Conservation (phyloP, 2,113 vertebrate genomes). For the Ctenomys sociabilis region DNA sequence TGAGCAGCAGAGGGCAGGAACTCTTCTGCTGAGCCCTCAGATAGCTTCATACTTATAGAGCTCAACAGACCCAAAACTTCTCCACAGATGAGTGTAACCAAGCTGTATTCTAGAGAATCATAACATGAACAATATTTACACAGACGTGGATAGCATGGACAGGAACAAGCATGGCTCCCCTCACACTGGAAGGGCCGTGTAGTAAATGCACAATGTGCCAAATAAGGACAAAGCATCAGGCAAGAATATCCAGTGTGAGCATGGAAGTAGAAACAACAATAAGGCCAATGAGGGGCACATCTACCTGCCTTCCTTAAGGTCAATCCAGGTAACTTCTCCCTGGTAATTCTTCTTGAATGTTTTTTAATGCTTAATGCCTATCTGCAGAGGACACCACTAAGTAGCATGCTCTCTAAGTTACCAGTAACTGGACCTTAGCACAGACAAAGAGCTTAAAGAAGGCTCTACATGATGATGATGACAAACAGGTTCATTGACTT, state of each 20-base stretch:
- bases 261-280: not conserved
- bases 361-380: not conserved
- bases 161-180: not conserved
- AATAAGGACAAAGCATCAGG: not conserved
- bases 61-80: not conserved
- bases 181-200: rapidly evolving
- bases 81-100: not conserved
- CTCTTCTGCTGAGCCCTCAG: not conserved
- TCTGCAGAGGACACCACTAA: not conserved
- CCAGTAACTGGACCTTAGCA: not conserved
- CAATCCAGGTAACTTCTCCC: not conserved
- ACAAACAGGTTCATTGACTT: not conserved
- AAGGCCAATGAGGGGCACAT: no score
- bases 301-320: not conserved
- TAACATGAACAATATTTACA: not conserved
- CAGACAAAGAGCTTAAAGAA: not conserved
- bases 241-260: not conserved
- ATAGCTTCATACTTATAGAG: not conserved
- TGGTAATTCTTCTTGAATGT: not conserved
- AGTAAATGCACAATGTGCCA: not conserved
- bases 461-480: not conserved
- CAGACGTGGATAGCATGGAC: not conserved
- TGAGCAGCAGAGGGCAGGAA: not conserved
- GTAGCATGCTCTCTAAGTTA: not conserved
- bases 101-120: not conserved